Conservation (phyloP, 2,888 invertebrate species). For the Drosophila anceps region DNA sequence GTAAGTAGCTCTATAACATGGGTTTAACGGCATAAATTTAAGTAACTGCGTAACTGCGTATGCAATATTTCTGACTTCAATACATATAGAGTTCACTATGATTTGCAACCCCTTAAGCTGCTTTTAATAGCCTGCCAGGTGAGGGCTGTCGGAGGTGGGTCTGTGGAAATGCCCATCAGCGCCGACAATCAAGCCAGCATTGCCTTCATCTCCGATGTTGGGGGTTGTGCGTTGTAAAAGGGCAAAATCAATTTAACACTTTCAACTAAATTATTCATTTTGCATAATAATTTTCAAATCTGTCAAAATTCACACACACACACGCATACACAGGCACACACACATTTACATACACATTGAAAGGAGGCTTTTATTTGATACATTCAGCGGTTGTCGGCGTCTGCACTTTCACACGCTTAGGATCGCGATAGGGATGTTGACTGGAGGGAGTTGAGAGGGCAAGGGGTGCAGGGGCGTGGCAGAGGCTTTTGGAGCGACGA, state of each 20-base stretch:
- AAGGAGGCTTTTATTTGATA: conserved; percentile 61
- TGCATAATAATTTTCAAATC: conserved; percentile 83
- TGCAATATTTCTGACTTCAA: conserved; percentile 27
- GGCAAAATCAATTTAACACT: conserved; percentile 83
- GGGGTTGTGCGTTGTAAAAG: conserved; percentile 59
- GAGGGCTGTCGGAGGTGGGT: background rate
- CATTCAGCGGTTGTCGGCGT: conserved; percentile 69
- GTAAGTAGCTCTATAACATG: conserved; percentile 28
- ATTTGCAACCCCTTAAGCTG: conserved; percentile 44
- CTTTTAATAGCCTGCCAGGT: conserved; percentile 60
- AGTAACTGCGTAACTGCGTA: conserved; percentile 6
- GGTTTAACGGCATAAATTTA: conserved; percentile 28
- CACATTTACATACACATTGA: conserved; percentile 35
- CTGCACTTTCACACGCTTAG: conserved; percentile 79
- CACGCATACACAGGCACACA: conserved; percentile 25
- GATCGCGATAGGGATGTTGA: conserved; percentile 48
- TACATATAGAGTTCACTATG: conserved; percentile 33
- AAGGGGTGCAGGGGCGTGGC: background rate
- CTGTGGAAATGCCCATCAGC: conserved; percentile 58
- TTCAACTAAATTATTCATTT: conserved; percentile 83
- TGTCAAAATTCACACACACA: conserved; percentile 76
- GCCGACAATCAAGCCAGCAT: conserved; percentile 43
- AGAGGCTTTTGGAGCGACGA: background rate
- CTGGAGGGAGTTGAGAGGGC: background rate
- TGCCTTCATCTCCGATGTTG: conserved; percentile 60